Conservation (phyloP, 2,113 vertebrate species). For the Antigone vipio region DNA sequence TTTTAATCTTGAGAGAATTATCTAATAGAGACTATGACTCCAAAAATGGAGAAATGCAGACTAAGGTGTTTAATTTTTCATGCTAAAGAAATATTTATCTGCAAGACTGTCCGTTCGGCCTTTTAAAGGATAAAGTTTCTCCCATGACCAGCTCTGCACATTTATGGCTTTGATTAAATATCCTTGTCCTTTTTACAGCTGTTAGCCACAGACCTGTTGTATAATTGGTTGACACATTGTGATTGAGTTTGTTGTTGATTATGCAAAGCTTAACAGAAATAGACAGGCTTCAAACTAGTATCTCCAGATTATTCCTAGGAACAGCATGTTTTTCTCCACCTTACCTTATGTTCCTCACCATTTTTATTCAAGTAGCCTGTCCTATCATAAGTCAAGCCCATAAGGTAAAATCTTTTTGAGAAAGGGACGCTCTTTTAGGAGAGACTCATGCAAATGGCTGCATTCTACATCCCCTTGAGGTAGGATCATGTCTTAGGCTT, state of each 20-base stretch:
- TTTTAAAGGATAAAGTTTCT: neutral
- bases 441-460: neutral
- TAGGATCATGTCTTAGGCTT: neutral
- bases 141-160: neutral
- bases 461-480: neutral
- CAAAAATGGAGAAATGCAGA: neutral
- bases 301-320: neutral
- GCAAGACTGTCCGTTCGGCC: neutral
- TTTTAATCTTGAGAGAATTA: neutral
- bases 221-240: neutral
- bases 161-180: neutral
- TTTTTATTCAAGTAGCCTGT: neutral
- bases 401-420: neutral
- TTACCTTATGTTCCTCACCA: neutral
- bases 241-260: neutral
- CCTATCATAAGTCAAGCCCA: neutral
- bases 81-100: neutral
- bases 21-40: neutral
- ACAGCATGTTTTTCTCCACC: neutral
- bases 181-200: neutral
- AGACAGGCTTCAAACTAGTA: neutral
- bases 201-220: neutral
- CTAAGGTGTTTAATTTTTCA: neutral
- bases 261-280: neutral
- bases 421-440: neutral